Evolutionary conservation across 2,888 invertebrate species (phyloP), one percentile per base, ranked within the genome.

Genomic region (Melieria picta): DNA sequence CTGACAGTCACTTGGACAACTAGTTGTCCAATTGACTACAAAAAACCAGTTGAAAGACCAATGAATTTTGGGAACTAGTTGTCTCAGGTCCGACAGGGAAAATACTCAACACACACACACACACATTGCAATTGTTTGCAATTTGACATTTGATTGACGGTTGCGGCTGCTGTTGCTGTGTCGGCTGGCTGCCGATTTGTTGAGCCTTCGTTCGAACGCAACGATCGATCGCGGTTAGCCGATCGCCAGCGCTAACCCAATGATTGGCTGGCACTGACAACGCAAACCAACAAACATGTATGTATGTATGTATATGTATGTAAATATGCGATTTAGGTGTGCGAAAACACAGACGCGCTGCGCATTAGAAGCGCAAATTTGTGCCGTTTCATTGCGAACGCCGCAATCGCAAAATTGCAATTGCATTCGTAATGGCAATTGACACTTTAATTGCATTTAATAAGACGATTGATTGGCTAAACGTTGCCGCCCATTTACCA

Each of bases 371-470:
- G 58, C 58, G 43, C 4, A 11, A 58, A 58, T 58, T 58, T 58
- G 43, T 58, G 58, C 42, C 43, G 43, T 58, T 58, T 58, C 30
- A 30, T 30, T 30, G 30, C 30, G 30, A 30, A 30, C 30, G 30
- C 30, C 30, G 30, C 30, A 58, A 58, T 43, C 48, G 16, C 42
- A 58, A 60, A 67, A 48, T 67, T 60, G 60, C 67, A 5, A 50
- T 42, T 67, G 60, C 58, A 52, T 60, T 67, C 60, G 60, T 16
- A 58, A 60, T 81, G 78, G 78, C 73, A 80, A 81, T 79, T 82
- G 84, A 83, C 82, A 82, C 76, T 72, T 78, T 81, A 81, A 83
- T 84, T 83, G 81, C 77, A 78, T 79, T 79, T 79, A 82, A 82
- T 81, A 79, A 80, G 79, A 72, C 65, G 76, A 78, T 79, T 81